Evolutionary conservation across 2,888 invertebrate species (phyloP).

Genomic region (Yponomeuta malinellus): DNA sequence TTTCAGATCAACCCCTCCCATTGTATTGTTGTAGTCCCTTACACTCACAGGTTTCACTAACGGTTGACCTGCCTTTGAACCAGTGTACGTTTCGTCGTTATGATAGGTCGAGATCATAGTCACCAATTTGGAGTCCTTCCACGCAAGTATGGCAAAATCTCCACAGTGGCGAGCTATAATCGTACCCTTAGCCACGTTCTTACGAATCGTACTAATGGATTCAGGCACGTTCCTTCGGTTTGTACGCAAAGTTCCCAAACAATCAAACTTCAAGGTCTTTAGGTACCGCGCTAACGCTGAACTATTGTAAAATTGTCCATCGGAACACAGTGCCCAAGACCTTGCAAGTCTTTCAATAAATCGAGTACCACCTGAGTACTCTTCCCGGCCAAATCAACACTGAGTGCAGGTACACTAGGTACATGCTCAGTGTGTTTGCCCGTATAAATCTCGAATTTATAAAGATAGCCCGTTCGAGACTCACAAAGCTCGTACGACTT

Average conservation of each 20-base stretch:
- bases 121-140: slow-evolving; percentile 25
- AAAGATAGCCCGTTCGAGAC: slow-evolving; percentile 24
- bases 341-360: slow-evolving; percentile 5
- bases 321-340: slow-evolving; percentile 19
- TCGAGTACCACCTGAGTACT: slow-evolving; percentile 20
- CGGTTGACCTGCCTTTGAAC: slow-evolving; percentile 16
- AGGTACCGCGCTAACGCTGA: slow-evolving; percentile 18
- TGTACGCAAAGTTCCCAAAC: slow-evolving; percentile 25
- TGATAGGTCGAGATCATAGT: slow-evolving; percentile 24
- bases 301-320: slow-evolving; percentile 14
- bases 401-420: slow-evolving; percentile 8
- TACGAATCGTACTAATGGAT: neutral
- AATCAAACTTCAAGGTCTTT: slow-evolving; percentile 24
- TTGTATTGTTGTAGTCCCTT: slow-evolving; percentile 23
- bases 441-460: slow-evolving; percentile 15
- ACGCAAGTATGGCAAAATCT: slow-evolving; percentile 22
- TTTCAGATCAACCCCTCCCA: slow-evolving; percentile 27
- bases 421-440: slow-evolving; percentile 16
- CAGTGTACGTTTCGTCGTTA: slow-evolving; percentile 15
- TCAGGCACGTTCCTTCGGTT: slow-evolving; percentile 24
- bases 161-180: slow-evolving; percentile 17
- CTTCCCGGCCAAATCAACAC: slow-evolving; percentile 20
- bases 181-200: slow-evolving; percentile 20
- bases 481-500: slow-evolving; percentile 28
- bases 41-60: slow-evolving; percentile 21